Evolutionary conservation across 2,888 invertebrate species (phyloP).

Genomic region (Macrostomum cliftonense): DNA sequence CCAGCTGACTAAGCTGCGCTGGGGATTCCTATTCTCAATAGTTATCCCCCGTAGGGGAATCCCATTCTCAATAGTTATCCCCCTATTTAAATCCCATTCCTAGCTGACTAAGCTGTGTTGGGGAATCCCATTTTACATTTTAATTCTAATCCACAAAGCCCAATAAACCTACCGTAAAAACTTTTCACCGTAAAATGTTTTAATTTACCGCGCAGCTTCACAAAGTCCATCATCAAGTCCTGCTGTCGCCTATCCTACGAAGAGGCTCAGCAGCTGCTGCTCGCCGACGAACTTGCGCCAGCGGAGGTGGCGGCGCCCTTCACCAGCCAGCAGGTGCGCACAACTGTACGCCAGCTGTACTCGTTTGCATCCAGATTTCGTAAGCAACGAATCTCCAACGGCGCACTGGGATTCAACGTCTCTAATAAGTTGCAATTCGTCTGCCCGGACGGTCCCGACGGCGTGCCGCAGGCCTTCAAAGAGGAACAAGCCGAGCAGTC

Average conservation of each 20-base stretch:
- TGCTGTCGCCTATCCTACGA: slow-evolving; percentile 73
- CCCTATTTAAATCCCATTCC: too few relatives aligned
- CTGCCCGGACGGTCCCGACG: slow-evolving; percentile 36
- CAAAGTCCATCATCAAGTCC: slow-evolving; percentile 64
- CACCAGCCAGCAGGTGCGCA: slow-evolving; percentile 33
- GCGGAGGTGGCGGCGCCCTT: slow-evolving; percentile 7
- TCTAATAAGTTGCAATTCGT: slow-evolving; percentile 41
- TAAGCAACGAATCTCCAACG: slow-evolving; percentile 51
- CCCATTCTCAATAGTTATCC: too few relatives aligned
- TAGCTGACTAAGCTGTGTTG: too few relatives aligned
- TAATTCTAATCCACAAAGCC: too few relatives aligned
- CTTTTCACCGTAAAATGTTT: too few relatives aligned
- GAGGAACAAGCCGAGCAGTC: slow-evolving; percentile 54
- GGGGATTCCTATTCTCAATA: too few relatives aligned
- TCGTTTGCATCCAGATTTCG: slow-evolving; percentile 47
- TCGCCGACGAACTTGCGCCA: slow-evolving; percentile 5
- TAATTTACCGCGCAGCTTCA: slow-evolving; percentile 46
- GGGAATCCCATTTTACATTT: too few relatives aligned
- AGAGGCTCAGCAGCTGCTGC: slow-evolving; percentile 52
- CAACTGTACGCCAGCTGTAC: too few relatives aligned
- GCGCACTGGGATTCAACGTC: slow-evolving; percentile 65
- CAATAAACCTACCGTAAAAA: too few relatives aligned
- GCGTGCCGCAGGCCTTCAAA: slow-evolving; percentile 53
- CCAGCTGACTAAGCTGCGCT: too few relatives aligned
- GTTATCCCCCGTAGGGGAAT: too few relatives aligned